These are phyloP conservation scores for Trissolcus japonicus DNA, from an alignment of 2,888 invertebrate species.

Conservation along the genomic window DNA sequence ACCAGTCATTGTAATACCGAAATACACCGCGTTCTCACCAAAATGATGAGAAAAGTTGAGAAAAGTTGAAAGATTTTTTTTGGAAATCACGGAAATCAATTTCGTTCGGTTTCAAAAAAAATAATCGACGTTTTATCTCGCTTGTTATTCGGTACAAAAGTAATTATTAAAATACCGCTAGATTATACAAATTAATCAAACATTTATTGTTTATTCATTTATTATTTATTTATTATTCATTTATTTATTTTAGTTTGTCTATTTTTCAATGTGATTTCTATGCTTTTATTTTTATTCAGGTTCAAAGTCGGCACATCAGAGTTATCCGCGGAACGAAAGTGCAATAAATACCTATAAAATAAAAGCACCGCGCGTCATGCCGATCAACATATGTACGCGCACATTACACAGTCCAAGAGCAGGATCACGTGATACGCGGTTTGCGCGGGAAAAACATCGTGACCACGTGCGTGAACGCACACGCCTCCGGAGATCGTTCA, in stretches of 20 bases:
- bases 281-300: too few species aligned
- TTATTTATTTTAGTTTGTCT: too few species aligned
- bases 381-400: constrained; percentile 31
- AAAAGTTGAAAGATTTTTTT: too few species aligned
- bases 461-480: constrained; percentile 62
- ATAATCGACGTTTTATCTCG: constrained; percentile 8
- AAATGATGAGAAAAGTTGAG: constrained; percentile 19
- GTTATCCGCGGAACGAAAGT: not conserved
- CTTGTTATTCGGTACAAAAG: constrained; percentile 1
- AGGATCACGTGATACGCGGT: constrained; percentile 46
- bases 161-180: too few species aligned
- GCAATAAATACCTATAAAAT: constrained; percentile 42
- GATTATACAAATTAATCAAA: constrained; percentile 7
- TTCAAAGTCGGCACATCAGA: too few species aligned
- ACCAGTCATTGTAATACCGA: constrained; percentile 14
- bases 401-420: constrained; percentile 16
- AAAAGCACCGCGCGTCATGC: constrained; percentile 26
- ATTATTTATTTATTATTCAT: too few species aligned
- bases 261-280: too few species aligned
- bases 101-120: constrained; percentile 1
- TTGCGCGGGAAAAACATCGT: constrained; percentile 43
- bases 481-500: constrained; percentile 57
- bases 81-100: constrained; percentile 10
- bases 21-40: constrained; percentile 7
- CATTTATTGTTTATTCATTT: too few species aligned